Conservation (phyloP, 2,797 vertebrate species). For the Crenichthys baileyi region DNA sequence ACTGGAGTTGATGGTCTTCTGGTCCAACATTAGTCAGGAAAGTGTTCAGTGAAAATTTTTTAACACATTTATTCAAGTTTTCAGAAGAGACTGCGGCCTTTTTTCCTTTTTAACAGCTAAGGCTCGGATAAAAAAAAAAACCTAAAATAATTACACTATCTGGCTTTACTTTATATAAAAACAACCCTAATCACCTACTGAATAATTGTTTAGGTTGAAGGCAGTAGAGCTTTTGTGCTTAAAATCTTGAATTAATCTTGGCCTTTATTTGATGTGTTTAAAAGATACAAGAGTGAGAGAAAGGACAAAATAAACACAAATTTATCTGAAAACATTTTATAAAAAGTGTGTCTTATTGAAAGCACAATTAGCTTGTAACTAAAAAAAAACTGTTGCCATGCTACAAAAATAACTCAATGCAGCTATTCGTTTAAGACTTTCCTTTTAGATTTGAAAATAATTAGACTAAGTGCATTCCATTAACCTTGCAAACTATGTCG, state of each 20-base stretch:
- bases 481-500: slow-evolving; percentile 10
- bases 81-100: not conserved
- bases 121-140: not conserved
- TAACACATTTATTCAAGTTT: not conserved
- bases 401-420: slow-evolving; percentile 5
- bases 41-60: not conserved
- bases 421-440: slow-evolving; percentile 34
- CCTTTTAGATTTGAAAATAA: slow-evolving; percentile 33
- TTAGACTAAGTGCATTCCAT: slow-evolving; percentile 51
- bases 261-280: not conserved
- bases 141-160: not conserved
- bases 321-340: slow-evolving; percentile 6
- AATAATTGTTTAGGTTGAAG: not conserved
- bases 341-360: not conserved
- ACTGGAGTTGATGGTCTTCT: slow-evolving; percentile 33
- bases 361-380: not conserved
- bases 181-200: not conserved
- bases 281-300: not conserved
- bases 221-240: not conserved
- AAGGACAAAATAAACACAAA: not conserved
- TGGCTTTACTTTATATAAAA: not conserved
- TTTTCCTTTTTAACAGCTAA: not conserved
- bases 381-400: slow-evolving; percentile 7
- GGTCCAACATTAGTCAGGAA: not conserved
- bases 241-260: not conserved